Conservation (phyloP, 2,113 vertebrate species). For the Silurus glanis region DNA sequence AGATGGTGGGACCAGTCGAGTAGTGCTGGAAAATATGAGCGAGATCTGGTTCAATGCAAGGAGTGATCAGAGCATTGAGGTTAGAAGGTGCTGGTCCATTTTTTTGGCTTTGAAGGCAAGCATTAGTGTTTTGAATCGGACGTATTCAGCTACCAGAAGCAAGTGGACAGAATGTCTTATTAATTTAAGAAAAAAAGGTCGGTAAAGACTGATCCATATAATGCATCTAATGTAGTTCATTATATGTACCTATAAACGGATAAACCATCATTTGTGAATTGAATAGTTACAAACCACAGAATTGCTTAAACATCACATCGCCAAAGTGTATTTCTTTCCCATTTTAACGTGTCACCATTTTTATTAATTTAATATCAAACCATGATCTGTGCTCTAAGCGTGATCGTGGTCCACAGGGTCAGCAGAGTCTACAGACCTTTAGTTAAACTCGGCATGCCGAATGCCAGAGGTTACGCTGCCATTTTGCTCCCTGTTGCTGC, state of each 20-base stretch:
- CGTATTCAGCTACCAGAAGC: too few species aligned
- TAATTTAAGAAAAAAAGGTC: not conserved
- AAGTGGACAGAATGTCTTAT: not conserved
- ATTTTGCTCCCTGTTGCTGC: conserved; percentile 87
- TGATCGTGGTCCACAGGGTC: conserved; percentile 32
- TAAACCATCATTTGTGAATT: not conserved
- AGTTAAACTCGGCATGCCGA: conserved; percentile 70
- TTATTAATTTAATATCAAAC: too few species aligned
- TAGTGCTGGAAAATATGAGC: too few species aligned
- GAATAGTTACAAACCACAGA: too few species aligned
- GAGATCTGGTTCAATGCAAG: too few species aligned
- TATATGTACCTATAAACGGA: not conserved
- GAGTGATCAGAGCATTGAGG: too few species aligned
- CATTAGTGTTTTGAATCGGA: too few species aligned
- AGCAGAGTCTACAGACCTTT: conserved; percentile 28
- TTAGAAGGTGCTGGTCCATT: too few species aligned
- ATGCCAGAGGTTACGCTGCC: conserved; percentile 90
- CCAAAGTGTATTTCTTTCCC: not conserved
- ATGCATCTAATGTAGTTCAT: not conserved
- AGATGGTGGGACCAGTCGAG: too few species aligned
- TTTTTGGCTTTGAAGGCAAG: too few species aligned
- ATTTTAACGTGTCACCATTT: not conserved
- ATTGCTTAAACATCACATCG: not conserved
- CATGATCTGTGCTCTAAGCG: not conserved
- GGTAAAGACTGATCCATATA: not conserved